These are phyloP conservation scores for Typhlomys cinereus DNA, from an alignment of 2,113 vertebrate genomes.

Conservation along the genomic window DNA sequence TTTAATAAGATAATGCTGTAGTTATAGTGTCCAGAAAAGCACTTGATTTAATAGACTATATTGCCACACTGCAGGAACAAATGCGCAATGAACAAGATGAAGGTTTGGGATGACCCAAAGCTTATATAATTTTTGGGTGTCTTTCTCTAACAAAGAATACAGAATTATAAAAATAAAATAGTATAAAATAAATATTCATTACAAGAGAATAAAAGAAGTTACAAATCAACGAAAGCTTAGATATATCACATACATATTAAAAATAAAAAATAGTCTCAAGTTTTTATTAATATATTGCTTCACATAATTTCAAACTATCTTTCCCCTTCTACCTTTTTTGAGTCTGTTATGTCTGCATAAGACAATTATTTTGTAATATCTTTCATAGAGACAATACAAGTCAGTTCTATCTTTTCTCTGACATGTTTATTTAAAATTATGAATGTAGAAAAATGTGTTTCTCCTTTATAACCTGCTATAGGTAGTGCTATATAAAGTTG, in stretches of 20 bases:
- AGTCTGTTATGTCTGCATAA: not conserved
- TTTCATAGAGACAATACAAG: not conserved
- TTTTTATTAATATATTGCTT: not conserved
- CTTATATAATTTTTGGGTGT: not conserved
- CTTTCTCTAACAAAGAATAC: not conserved
- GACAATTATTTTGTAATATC: not conserved
- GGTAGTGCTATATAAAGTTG: not conserved
- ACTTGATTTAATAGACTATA: not conserved
- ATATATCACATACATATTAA: not conserved
- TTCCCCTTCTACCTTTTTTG: not conserved
- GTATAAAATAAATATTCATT: slow-evolving; percentile 9
- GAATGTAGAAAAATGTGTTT: slow-evolving; percentile 2
- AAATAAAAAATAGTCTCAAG: not conserved
- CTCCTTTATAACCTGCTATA: not conserved
- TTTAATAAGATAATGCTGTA: not conserved
- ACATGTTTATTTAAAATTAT: not conserved
- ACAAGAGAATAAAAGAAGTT: not conserved
- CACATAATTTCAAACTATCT: not conserved
- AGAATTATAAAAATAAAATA: not conserved
- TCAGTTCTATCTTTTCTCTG: not conserved
- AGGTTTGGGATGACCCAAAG: not conserved
- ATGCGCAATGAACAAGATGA: not conserved
- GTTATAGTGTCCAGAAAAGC: not conserved
- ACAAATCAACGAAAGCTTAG: not conserved
- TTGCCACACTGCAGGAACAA: not conserved